These are phyloP conservation scores for Drosophila villosipedis DNA, from an alignment of 2,888 invertebrate genomes.

Conservation along the genomic window DNA sequence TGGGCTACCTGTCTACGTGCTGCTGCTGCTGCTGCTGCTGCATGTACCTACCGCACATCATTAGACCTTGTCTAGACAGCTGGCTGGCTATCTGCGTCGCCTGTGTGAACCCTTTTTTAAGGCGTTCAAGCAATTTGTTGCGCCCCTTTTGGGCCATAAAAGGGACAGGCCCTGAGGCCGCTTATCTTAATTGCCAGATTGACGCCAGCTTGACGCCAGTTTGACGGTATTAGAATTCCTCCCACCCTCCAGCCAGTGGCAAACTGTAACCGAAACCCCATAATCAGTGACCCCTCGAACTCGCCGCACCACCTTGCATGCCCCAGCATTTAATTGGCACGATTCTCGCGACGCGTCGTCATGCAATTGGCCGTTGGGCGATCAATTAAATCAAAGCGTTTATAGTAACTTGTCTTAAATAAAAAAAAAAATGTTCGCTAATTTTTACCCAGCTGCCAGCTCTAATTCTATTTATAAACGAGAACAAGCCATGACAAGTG, in stretches of 20 bases:
- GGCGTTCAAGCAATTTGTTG: conserved; percentile 65
- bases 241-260: conserved; percentile 24
- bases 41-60: conserved; percentile 75
- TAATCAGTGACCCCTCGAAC: conserved; percentile 57
- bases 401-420: conserved; percentile 67
- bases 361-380: conserved; percentile 71
- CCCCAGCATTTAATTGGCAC: conserved; percentile 71
- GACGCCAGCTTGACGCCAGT: conserved; percentile 73
- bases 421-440: conserved; percentile 46
- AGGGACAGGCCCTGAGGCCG: conserved; percentile 47
- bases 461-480: conserved; percentile 52
- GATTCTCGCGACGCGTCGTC: conserved; percentile 62
- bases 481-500: conserved; percentile 42
- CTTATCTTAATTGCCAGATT: conserved; percentile 62
- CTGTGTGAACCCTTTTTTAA: conserved; percentile 67
- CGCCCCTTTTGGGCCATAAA: conserved; percentile 50
- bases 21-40: background rate
- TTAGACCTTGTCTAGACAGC: conserved; percentile 71
- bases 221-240: conserved; percentile 57
- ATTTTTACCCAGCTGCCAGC: conserved; percentile 44
- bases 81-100: conserved; percentile 69
- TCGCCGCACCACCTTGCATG: background rate
- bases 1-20: conserved; percentile 22
- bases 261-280: conserved; percentile 64
- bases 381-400: conserved; percentile 69